phyloP scores from a whole-genome alignment of 2,888 invertebrate species.

The Leucania comma region DNA sequence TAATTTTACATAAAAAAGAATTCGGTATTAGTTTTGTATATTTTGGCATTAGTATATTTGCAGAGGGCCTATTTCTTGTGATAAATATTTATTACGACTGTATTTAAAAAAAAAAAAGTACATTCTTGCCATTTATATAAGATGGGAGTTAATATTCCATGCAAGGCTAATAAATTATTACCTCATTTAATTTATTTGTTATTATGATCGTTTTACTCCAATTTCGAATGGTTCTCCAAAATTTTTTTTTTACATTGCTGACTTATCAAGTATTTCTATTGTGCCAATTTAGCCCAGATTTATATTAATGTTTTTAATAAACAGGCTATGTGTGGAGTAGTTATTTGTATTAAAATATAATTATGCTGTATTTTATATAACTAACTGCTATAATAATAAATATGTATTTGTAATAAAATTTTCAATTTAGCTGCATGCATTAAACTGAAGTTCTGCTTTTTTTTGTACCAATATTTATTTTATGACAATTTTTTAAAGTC shows the following conservation, averaged over 20 bases:
- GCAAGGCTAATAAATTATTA: not conserved
- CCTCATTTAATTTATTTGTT: not conserved
- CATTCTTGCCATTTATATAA: conserved; percentile 20
- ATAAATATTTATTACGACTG: conserved; percentile 18
- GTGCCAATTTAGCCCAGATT: conserved; percentile 53
- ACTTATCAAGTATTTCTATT: conserved; percentile 37
- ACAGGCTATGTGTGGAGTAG: not conserved
- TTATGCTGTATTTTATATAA: conserved; percentile 2
- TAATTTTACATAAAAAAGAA: conserved; percentile 8
- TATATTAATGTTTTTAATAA: conserved; percentile 3
- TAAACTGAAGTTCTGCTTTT: not conserved
- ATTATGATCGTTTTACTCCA: not conserved
- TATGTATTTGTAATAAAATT: conserved; percentile 17
- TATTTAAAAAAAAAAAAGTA: not conserved
- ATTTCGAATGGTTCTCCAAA: not conserved
- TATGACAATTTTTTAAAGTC: conserved; percentile 6
- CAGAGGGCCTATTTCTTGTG: conserved; percentile 45
- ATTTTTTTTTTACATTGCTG: not conserved
- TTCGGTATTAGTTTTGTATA: conserved; percentile 13
- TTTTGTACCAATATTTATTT: not conserved
- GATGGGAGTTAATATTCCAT: not conserved
- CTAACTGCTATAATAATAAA: not conserved
- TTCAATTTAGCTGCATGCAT: conserved; percentile 22
- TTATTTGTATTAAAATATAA: conserved; percentile 14
- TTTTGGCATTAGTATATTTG: conserved; percentile 4